Evolutionary conservation across 2,113 vertebrate species (phyloP).

Genomic region (Cyprinodon variegatus): DNA sequence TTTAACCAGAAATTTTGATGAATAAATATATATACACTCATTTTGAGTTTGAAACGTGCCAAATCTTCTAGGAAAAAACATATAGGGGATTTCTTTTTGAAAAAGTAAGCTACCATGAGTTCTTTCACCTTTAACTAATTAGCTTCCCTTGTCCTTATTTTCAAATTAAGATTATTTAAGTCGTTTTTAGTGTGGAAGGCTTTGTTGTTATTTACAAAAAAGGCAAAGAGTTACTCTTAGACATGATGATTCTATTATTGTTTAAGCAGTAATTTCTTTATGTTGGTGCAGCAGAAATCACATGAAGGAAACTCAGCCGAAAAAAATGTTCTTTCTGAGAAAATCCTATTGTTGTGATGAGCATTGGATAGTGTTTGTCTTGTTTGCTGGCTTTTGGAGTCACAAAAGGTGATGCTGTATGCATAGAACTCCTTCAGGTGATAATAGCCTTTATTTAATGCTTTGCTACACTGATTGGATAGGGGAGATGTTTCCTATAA

Average conservation of each 20-base stretch:
- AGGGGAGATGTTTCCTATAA: constrained; percentile 2
- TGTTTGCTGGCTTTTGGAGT: constrained; percentile 2
- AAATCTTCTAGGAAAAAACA: too few relatives aligned
- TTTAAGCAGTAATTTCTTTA: neutral
- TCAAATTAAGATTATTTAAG: neutral
- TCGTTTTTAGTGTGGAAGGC: neutral
- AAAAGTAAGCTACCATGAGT: neutral
- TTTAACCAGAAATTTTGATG: neutral
- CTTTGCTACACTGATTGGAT: constrained; percentile 30
- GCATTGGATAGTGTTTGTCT: neutral
- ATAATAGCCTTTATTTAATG: neutral
- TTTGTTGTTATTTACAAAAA: neutral
- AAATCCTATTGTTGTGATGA: neutral
- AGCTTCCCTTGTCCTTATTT: neutral
- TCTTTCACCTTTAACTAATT: neutral
- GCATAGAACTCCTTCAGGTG: constrained; percentile 5
- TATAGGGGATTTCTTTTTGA: neutral
- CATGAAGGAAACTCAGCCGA: neutral
- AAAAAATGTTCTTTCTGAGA: neutral
- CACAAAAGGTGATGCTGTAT: neutral
- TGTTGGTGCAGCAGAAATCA: neutral
- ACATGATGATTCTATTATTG: neutral
- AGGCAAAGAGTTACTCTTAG: neutral
- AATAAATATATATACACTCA: too few relatives aligned
- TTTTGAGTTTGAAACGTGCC: neutral